These are phyloP conservation scores for Anthopleura sola DNA, from an alignment of 64 coral and sea anemone genomes.

Conservation along the genomic window DNA sequence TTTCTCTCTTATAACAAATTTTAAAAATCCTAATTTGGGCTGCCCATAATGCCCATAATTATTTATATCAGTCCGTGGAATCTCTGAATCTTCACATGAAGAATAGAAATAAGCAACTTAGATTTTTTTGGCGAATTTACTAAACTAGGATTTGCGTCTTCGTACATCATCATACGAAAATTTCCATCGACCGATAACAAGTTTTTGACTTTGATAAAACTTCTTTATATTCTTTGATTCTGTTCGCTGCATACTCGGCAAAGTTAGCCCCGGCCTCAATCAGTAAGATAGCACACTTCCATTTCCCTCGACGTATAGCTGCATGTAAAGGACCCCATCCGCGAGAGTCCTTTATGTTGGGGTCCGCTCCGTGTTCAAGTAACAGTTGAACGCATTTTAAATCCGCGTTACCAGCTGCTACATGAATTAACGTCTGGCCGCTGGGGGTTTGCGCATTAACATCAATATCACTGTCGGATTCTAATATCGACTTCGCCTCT, in stretches of 20 bases:
- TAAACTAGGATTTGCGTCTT: too few species aligned
- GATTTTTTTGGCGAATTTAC: not conserved
- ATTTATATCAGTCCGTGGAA: too few species aligned
- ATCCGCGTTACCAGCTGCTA: slow-evolving; percentile 84
- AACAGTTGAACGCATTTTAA: slow-evolving; percentile 62
- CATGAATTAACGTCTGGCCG: slow-evolving; percentile 79
- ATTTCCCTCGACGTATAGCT: slow-evolving; percentile 66
- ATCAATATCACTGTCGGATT: slow-evolving; percentile 53
- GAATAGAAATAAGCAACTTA: not conserved
- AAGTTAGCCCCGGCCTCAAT: slow-evolving; percentile 84
- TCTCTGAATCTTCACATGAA: not conserved
- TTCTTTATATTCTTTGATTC: slow-evolving; percentile 86
- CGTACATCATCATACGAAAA: slow-evolving; percentile 54
- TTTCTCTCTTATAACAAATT: not conserved
- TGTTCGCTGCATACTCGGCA: slow-evolving; percentile 58
- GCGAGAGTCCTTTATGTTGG: slow-evolving; percentile 45
- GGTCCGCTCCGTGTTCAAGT: slow-evolving; percentile 62
- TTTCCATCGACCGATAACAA: slow-evolving; percentile 80
- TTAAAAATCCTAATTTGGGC: not conserved
- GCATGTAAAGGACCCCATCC: slow-evolving; percentile 79
- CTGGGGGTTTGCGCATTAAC: slow-evolving; percentile 80
- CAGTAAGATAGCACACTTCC: slow-evolving; percentile 87
- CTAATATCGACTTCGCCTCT: slow-evolving; percentile 70
- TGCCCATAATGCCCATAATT: too few species aligned
- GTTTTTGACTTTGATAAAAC: slow-evolving; percentile 50